Evolutionary conservation across 2,888 invertebrate genomes (phyloP), one percentile per base, ranked within the genome.

Genomic region (Drosophila flavopinicola): DNA sequence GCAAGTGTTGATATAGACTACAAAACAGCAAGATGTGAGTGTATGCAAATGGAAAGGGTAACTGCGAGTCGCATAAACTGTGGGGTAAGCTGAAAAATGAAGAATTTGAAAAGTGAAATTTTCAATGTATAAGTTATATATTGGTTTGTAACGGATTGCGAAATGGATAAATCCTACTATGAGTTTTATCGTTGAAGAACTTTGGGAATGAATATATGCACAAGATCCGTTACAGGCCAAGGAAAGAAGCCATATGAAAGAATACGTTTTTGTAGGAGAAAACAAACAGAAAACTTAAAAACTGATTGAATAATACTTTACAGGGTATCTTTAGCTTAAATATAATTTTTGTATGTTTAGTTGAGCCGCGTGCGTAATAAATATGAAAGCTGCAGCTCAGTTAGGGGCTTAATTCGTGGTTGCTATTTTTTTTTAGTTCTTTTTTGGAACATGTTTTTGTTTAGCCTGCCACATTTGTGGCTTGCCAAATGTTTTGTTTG

Each of bases 401-500:
- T 23, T 66, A n/a, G 10, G 13, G 20, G 42, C 24, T 32, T 39
- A 57, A 44, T 44, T 42, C 35, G 49, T 39, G 38, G 47, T 23
- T 27, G 10, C 20, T 24, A 2, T 27, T 38, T 45, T 38, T 33
- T 20, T 9, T 33, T 29, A n/a, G 6, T 45, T 33, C 42, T 25
- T 17, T 42, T 24, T 11, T 47, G 9, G 6, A 6, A 29, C 47
- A 44, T 59, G 60, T 54, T 65, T 67, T 58, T 54, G 66, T 75
- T 66, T 67, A 54, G 66, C 15, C 25, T 11, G 42, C 25, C 57
- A 32, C 54, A 66, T 69, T 65, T 59, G 59, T 20, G 71, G 68
- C 59, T 52, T 51, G 69, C 56, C 54, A 60, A 66, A 56, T 59
- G 61, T 65, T 66, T 68, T 66, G 72, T 65, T 66, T 75, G 56